phyloP scores from a whole-genome alignment of 2,888 invertebrate genomes.

The Drosophila maculinotata region DNA sequence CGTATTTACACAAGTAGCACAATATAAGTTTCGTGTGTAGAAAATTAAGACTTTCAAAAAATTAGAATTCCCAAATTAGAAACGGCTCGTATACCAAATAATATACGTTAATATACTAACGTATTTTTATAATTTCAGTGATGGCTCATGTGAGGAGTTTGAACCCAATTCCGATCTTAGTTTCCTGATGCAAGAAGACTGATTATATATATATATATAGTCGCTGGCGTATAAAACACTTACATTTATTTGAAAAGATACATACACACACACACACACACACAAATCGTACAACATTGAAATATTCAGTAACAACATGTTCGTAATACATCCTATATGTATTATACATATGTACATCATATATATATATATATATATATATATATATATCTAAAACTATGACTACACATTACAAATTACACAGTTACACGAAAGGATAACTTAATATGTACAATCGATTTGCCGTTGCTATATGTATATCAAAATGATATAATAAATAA shows the following conservation, averaged over 20 bases:
- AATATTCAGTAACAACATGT: slow-evolving; percentile 31
- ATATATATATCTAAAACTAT: slow-evolving; percentile 20
- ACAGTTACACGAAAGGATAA: background rate
- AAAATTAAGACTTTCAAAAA: too few relatives aligned
- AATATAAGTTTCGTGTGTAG: too few relatives aligned
- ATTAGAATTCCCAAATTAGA: too few relatives aligned
- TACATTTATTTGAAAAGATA: slow-evolving; percentile 31
- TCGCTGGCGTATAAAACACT: slow-evolving; percentile 17
- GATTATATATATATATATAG: background rate
- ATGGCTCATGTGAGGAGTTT: slow-evolving; percentile 86
- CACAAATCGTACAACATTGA: slow-evolving; percentile 4
- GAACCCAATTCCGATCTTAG: slow-evolving; percentile 87
- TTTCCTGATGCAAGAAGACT: slow-evolving; percentile 84
- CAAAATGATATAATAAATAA: slow-evolving; percentile 21
- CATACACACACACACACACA: slow-evolving; percentile 9
- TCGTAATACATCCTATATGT: slow-evolving; percentile 11
- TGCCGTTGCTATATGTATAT: slow-evolving; percentile 23
- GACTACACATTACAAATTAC: slow-evolving; percentile 23
- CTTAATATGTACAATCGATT: slow-evolving; percentile 39
- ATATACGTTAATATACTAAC: background rate
- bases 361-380: background rate
- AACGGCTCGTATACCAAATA: too few relatives aligned
- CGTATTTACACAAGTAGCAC: too few relatives aligned
- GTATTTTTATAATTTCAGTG: slow-evolving; percentile 85
- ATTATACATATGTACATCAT: slow-evolving; percentile 28